Conservation (phyloP, 2,797 vertebrate species). For the Salarias fasciatus region DNA sequence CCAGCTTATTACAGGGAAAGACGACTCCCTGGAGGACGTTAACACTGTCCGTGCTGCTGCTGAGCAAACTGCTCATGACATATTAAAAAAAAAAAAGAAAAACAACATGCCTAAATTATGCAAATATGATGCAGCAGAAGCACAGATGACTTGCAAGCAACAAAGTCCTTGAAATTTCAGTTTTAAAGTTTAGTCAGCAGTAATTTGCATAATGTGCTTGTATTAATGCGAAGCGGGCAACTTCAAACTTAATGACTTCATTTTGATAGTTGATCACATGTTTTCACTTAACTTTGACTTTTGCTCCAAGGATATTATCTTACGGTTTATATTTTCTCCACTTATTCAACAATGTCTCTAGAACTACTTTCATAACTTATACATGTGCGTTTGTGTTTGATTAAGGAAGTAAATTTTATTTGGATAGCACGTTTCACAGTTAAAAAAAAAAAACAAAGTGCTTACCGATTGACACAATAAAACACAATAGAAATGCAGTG, state of each 20-base stretch:
- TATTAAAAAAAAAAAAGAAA: slow-evolving; percentile 26
- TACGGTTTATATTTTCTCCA: too few relatives aligned
- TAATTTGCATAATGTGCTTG: slow-evolving; percentile 13
- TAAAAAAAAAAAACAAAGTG: too few relatives aligned
- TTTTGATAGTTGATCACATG: too few relatives aligned
- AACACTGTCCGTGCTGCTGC: slow-evolving; percentile 13
- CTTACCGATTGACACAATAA: too few relatives aligned
- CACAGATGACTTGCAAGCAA: slow-evolving; percentile 17
- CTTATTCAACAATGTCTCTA: too few relatives aligned
- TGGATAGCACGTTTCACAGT: too few relatives aligned
- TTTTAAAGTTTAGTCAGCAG: slow-evolving; percentile 16
- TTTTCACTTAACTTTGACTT: too few relatives aligned
- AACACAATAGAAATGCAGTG: too few relatives aligned
- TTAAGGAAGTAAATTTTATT: too few relatives aligned
- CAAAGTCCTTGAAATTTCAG: slow-evolving; percentile 15
- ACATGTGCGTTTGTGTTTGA: too few relatives aligned
- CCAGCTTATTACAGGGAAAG: slow-evolving; percentile 44
- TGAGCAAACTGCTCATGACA: slow-evolving; percentile 39
- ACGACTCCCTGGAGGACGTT: slow-evolving; percentile 27
- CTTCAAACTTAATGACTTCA: neutral
- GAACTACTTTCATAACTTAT: too few relatives aligned
- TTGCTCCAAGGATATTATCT: too few relatives aligned
- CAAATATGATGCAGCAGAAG: slow-evolving; percentile 35
- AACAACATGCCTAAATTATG: slow-evolving; percentile 37
- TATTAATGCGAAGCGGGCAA: slow-evolving; percentile 10